Percentiles rank a stretch among this genome's conserved stretches.
Evolutionary conservation across 2,888 invertebrate genomes (phyloP).

Genomic region (Biston betularia): DNA sequence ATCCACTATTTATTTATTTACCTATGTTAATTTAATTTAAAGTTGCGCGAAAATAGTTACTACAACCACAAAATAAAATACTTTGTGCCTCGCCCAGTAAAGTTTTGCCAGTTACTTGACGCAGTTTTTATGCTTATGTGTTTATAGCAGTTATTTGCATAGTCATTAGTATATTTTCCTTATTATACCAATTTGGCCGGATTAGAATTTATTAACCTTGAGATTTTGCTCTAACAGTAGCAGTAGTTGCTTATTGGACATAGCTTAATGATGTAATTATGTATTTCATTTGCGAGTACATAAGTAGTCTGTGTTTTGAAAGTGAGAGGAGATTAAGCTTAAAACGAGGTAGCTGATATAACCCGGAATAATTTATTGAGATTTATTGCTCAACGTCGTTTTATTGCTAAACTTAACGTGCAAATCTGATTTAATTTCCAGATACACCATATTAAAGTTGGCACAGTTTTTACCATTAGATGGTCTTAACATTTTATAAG

Average conservation of each 20-base stretch:
- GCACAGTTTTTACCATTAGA: neutral
- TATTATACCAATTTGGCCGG: conserved; percentile 44
- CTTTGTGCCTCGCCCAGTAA: too few species aligned
- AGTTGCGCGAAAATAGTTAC: too few species aligned
- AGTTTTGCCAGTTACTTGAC: neutral
- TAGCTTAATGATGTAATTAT: conserved; percentile 38
- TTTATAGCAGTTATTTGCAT: conserved; percentile 45
- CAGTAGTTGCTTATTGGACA: conserved; percentile 29
- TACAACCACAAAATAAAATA: too few species aligned
- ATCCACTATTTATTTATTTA: neutral
- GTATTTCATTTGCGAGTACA: conserved; percentile 32
- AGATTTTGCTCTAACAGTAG: conserved; percentile 45
- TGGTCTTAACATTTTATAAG: neutral
- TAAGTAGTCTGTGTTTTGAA: conserved; percentile 22
- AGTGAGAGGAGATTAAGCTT: conserved; percentile 30
- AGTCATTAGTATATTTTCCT: conserved; percentile 44
- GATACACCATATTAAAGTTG: neutral
- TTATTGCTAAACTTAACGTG: conserved; percentile 8
- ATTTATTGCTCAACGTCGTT: conserved; percentile 19
- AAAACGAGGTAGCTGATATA: conserved; percentile 16
- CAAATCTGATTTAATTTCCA: conserved; percentile 8
- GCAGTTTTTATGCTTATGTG: conserved; percentile 39
- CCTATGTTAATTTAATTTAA: too few species aligned
- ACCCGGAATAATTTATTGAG: conserved; percentile 18
- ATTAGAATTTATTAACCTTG: conserved; percentile 45